Evolutionary conservation across 2,888 invertebrate genomes (phyloP), one percentile per base, ranked within the genome.

Genomic region (Drosophila quinaria): DNA sequence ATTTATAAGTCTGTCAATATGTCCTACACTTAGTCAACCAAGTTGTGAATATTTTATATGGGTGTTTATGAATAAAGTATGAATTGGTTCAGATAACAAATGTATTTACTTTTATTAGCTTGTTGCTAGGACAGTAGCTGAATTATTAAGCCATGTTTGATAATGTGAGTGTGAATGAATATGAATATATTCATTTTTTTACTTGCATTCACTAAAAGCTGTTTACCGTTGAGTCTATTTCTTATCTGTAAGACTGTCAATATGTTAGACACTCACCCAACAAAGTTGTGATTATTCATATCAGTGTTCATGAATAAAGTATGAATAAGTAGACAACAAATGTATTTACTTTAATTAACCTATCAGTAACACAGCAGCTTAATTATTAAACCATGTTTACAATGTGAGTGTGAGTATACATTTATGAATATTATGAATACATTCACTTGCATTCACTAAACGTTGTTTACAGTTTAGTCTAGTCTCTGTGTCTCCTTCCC

Each of bases 401-500:
- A 33, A 33, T 33, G 33, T 33, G 29, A 35, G 3, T 13, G 35
- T 13, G 35, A 11, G 5, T 2, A 19, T 19, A 19, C 19, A 19
- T 19, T 19, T 19, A 19, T 19, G 19, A 19, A 19, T 19, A 19
- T 31, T 15, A 25, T 50, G 50, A 50, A 33, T 10, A 52, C n/a
- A 52, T 52, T 35, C 49, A 50, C 6, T 49, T 17, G 46, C 46
- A 46, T n/a, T 25, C 46, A 46, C 25, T 46, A 25, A 46, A 46
- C n/a, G 47, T 15, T 25, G 22, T 37, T 37, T 33, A 13, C 17
- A 5, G 22, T 51, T 25, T 15, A n/a, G n/a, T 25, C 6, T 25
- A 25, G 19, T 51, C 35, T 22, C 3, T 19, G 9, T 35, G 10
- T 15, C 33, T 49, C n/a, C 9, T 11, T 50, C 50, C 4, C 42